These are phyloP conservation scores for pig (Sus scrofa) DNA, from an alignment of 2,113 vertebrate species.

Conservation along the genomic window T2T-Sscrofa CM000817.6:108421001-108421500, in stretches of 20 bases:
- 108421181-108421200: neutral
- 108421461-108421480: neutral
- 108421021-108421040: conserved; percentile 15
- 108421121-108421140: neutral
- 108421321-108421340: neutral
- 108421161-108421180: neutral
- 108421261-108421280: neutral
- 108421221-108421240: neutral
- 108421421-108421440: neutral
- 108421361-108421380: neutral
- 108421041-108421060: neutral
- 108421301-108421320: neutral
- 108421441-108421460: neutral
- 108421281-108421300: neutral
- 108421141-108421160: neutral
- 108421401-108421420: neutral
- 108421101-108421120: neutral
- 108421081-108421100: neutral
- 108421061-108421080: neutral
- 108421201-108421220: neutral
- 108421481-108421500: neutral
- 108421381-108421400: neutral
- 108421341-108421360: neutral
- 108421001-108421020: neutral
- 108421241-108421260: neutral